These are phyloP conservation scores for Sycophila sp. DNA, from an alignment of 1,140 invertebrate genomes.

Conservation along the genomic window DNA sequence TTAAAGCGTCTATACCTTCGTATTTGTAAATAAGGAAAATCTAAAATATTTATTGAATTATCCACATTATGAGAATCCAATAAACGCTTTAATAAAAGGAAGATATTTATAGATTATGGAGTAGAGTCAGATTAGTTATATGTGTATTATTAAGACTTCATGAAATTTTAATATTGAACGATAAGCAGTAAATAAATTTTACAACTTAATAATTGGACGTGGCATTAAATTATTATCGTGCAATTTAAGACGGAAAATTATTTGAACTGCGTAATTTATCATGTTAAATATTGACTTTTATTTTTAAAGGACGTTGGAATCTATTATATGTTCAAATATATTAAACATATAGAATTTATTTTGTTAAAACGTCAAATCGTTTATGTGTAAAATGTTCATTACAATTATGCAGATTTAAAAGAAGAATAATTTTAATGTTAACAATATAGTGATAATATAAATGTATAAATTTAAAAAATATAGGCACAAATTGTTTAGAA, in stretches of 20 bases:
- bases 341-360: no score
- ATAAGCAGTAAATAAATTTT: neutral
- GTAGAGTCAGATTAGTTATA: no score
- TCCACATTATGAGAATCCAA: no score
- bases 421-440: neutral
- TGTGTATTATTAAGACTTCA: neutral
- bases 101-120: no score
- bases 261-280: neutral
- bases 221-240: no score
- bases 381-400: neutral
- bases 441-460: neutral
- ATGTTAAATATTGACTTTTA: neutral
- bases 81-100: no score
- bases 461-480: neutral
- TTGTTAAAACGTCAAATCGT: neutral
- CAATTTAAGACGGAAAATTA: no score
- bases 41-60: neutral
- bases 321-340: neutral
- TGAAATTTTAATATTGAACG: neutral
- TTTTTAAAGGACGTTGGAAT: neutral
- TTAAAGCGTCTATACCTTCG: neutral
- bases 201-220: no score
- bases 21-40: conserved; percentile 30
- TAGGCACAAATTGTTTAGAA: neutral
- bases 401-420: neutral